phyloP scores from a whole-genome alignment of 1,140 invertebrate genomes.

The Anastatus disparis region DNA sequence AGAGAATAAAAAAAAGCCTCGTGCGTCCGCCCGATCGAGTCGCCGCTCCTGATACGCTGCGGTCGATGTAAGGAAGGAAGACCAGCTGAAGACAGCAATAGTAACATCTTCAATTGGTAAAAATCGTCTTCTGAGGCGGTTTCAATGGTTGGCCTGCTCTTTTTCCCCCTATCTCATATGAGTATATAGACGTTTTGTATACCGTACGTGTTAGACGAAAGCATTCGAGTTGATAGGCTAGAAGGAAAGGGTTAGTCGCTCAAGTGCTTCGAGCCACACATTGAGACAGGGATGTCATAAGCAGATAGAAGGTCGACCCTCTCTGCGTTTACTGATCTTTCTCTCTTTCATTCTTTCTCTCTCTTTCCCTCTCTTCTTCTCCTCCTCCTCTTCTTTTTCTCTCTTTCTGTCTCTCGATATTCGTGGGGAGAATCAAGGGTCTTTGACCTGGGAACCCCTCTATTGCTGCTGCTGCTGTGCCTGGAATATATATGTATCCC shows the following conservation, averaged over 20 bases:
- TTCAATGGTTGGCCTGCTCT: too few relatives aligned
- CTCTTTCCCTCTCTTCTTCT: not conserved
- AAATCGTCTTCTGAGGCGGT: too few relatives aligned
- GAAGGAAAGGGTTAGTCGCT: conserved; percentile 64
- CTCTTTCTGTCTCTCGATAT: conserved; percentile 2
- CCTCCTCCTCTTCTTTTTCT: not conserved
- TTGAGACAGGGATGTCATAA: conserved; percentile 58
- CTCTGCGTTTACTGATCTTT: too few relatives aligned
- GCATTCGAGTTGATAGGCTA: conserved; percentile 17
- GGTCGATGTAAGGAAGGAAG: conserved; percentile 39
- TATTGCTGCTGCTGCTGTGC: not conserved
- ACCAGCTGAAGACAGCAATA: not conserved
- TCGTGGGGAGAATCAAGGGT: not conserved
- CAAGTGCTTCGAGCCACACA: conserved; percentile 68
- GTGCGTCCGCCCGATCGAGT: conserved; percentile 42
- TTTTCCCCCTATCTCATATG: too few relatives aligned
- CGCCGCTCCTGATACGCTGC: conserved; percentile 54
- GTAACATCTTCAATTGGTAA: too few relatives aligned
- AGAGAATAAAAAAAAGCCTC: conserved; percentile 11
- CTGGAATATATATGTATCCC: too few relatives aligned
- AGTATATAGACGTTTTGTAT: too few relatives aligned
- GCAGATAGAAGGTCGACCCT: conserved; percentile 54
- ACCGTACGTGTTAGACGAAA: not conserved
- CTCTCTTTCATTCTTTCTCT: not conserved
- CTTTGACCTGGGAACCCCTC: conserved; percentile 16